Evolutionary conservation across 2,113 vertebrate genomes (phyloP), one percentile per base, ranked within the genome.

Genomic region (Ciconia stormi): DNA sequence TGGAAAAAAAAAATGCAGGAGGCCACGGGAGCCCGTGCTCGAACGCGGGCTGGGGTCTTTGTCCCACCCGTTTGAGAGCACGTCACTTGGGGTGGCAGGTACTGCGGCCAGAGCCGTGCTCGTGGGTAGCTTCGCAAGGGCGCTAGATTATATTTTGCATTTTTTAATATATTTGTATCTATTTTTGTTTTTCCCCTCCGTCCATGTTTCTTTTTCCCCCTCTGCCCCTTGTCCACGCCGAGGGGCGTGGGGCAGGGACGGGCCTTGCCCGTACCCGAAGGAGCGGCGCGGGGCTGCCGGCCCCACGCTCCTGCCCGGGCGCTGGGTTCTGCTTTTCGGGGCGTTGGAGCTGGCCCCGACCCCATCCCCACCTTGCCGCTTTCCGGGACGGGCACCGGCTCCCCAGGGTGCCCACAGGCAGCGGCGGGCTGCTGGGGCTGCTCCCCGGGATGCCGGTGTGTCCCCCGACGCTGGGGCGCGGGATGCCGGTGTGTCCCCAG

Each of bases 41-140:
- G 1, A 8, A 17, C 0, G 0, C 18, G 2, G 6, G 3, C 1
- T 0, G 6, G 44, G 49, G 21, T 29, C 77, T 66, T 38, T 1
- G 8, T 80, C 62, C 61, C 25, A 2, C 34, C 34, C 15, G 6
- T 42, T 27, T 1, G 3, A 58, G 66, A 42, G 47, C 25, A 32
- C 7, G 16, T 62, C 36, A 5, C 42, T 20, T 17, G 3, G 16
- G 26, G 16, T 26, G 34, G 46, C 55, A 20, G 58, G 36, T 49
- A 4, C 53, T 4, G 19, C 38, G 12, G 50, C 44, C 52, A 14
- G 26, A 42, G 44, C 70, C 30, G 32, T 38, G 18, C 46, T 56
- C 7, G 20, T 10, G 25, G 6, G 2, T 18, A 17, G 36, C 42
- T 40, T 52, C 18, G 9, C 32, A 32, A 22, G 38, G 55, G n/a